phyloP scores from a whole-genome alignment of 2,797 vertebrate genomes.

The Gymnoscopelus microlampas region DNA sequence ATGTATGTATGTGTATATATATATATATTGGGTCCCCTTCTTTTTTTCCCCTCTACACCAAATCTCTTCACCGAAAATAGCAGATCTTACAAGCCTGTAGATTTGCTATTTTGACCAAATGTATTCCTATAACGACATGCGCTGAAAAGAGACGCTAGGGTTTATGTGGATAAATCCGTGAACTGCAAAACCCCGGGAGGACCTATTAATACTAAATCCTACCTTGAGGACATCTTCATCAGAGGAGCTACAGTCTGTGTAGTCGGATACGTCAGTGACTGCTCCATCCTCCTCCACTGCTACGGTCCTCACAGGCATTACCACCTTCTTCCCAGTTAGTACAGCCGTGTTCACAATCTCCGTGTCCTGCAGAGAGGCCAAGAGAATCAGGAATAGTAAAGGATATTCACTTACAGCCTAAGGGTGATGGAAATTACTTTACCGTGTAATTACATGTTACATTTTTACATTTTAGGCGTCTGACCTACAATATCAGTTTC shows the following conservation, averaged over 20 bases:
- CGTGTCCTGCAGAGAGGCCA: constrained; percentile 81
- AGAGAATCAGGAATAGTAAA: constrained; percentile 3
- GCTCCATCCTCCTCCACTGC: constrained; percentile 89
- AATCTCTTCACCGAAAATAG: too few relatives aligned
- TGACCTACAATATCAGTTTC: too few relatives aligned
- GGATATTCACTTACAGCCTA: not conserved
- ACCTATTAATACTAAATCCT: constrained; percentile 32
- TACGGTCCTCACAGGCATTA: constrained; percentile 88
- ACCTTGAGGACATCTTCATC: constrained; percentile 95
- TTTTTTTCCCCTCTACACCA: too few relatives aligned
- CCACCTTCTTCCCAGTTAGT: constrained; percentile 91
- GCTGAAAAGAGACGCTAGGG: too few relatives aligned
- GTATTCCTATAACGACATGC: too few relatives aligned
- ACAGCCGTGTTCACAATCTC: constrained; percentile 94
- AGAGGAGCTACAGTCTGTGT: constrained; percentile 88
- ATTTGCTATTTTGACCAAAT: too few relatives aligned
- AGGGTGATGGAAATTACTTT: too few relatives aligned
- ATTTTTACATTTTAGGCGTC: not conserved
- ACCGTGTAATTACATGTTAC: not conserved
- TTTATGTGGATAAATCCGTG: too few relatives aligned
- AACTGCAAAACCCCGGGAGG: not conserved
- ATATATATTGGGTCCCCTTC: too few relatives aligned
- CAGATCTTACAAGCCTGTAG: too few relatives aligned
- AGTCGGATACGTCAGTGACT: constrained; percentile 84
- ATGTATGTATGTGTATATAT: too few relatives aligned